These are phyloP conservation scores for Apeltes quadracus DNA, from an alignment of 2,113 vertebrate species.

Conservation along the genomic window DNA sequence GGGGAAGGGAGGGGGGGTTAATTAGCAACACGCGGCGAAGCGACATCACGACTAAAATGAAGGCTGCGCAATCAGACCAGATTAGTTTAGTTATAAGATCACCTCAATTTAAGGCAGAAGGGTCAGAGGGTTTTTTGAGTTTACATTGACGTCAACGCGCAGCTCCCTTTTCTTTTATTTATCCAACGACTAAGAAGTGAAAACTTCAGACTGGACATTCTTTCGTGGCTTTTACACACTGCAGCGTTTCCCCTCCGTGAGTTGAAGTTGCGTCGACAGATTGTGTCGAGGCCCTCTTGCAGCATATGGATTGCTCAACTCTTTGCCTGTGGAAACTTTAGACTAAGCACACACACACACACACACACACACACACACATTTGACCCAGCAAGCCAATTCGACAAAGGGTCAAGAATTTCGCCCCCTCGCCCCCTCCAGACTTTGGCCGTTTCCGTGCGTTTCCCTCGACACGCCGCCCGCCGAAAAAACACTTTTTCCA, in stretches of 20 bases:
- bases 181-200: too few relatives aligned
- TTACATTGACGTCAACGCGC: neutral
- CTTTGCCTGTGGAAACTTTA: conserved; percentile 40
- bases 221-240: neutral
- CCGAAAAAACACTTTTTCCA: neutral
- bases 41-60: neutral
- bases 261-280: conserved; percentile 3
- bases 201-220: neutral
- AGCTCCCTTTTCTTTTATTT: neutral
- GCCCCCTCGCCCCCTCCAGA: too few relatives aligned
- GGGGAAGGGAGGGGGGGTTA: too few relatives aligned
- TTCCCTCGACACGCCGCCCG: neutral
- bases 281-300: conserved; percentile 16
- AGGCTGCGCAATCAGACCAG: neutral
- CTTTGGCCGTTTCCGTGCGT: neutral
- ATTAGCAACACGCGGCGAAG: neutral
- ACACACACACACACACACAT: too few relatives aligned
- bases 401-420: conserved; percentile 22
- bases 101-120: neutral
- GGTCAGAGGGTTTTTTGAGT: conserved; percentile 11
- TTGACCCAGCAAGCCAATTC: conserved; percentile 21
- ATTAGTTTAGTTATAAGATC: neutral
- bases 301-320: conserved; percentile 51
- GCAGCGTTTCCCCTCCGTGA: neutral
- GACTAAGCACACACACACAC: conserved; percentile 26